Evolutionary conservation across 2,888 invertebrate genomes (phyloP).

Genomic region (Shargacucullia verbasci): DNA sequence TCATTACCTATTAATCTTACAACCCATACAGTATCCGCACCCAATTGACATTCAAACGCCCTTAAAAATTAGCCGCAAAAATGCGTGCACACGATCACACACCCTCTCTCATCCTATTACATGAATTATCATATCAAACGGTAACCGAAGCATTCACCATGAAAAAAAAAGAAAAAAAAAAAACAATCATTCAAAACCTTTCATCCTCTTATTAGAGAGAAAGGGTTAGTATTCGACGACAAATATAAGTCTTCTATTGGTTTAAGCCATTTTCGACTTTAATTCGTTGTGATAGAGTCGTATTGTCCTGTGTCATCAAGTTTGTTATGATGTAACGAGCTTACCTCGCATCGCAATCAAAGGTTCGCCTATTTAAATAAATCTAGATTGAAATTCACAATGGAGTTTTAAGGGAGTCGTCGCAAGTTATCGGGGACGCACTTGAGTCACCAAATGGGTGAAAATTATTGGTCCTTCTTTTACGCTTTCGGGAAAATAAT

Average conservation of each 20-base stretch:
- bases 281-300: conserved; percentile 44
- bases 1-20: conserved; percentile 37
- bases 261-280: conserved; percentile 62
- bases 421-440: conserved; percentile 56
- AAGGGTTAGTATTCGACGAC: conserved; percentile 74
- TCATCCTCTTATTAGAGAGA: conserved; percentile 84
- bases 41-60: conserved; percentile 52
- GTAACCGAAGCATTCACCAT: conserved; percentile 74
- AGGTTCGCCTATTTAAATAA: conserved; percentile 84
- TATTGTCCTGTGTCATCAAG: conserved; percentile 42
- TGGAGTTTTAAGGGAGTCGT: conserved; percentile 68
- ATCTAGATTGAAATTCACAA: conserved; percentile 82
- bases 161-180: conserved; percentile 66
- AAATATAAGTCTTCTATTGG: conserved; percentile 38
- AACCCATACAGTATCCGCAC: conserved; percentile 21
- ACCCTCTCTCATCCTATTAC: conserved; percentile 78
- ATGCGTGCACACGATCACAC: conserved; percentile 79
- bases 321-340: conserved; percentile 72
- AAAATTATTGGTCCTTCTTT: conserved; percentile 46
- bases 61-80: conserved; percentile 71
- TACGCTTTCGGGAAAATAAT: conserved; percentile 36
- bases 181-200: conserved; percentile 82
- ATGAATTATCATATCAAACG: conserved; percentile 87
- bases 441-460: conserved; percentile 42
- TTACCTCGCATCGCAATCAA: conserved; percentile 81